Evolutionary conservation across 2,797 vertebrate genomes (phyloP).

Genomic region (Dendrocincla tyrannina): DNA sequence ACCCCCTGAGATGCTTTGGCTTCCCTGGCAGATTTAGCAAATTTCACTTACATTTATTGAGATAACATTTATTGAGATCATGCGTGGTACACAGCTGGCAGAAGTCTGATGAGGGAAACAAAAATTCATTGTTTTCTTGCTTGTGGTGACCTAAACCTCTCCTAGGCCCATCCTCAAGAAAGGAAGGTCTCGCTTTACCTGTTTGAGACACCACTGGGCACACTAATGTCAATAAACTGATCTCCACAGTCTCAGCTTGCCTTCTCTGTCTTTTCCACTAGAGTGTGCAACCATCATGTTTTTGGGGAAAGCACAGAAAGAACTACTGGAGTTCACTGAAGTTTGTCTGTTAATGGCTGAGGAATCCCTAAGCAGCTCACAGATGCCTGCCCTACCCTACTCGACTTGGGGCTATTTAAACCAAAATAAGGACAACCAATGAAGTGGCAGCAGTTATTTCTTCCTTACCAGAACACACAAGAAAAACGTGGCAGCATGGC

Average conservation of each 20-base stretch:
- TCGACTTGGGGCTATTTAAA: background rate
- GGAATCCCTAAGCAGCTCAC: background rate
- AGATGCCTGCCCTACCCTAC: too few relatives aligned
- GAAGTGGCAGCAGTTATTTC: too few relatives aligned
- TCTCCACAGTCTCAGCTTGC: background rate
- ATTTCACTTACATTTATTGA: background rate
- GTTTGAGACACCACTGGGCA: background rate
- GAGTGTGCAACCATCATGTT: background rate
- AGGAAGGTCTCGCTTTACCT: background rate
- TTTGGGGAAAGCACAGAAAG: background rate
- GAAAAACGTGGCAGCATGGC: too few relatives aligned
- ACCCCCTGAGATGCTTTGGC: rapidly evolving
- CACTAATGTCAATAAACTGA: background rate
- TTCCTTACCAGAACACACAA: too few relatives aligned
- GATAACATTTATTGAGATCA: background rate
- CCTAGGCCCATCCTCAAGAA: background rate
- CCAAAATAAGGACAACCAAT: too few relatives aligned
- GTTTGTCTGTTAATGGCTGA: background rate
- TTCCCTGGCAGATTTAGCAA: background rate
- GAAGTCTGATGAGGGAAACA: background rate
- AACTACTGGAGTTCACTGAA: background rate
- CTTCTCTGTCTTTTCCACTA: background rate
- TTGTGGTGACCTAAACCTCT: background rate
- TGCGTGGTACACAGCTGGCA: background rate
- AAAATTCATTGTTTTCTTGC: background rate